Conservation (phyloP, 2,113 vertebrate species). For the Podilymbus podiceps region DNA sequence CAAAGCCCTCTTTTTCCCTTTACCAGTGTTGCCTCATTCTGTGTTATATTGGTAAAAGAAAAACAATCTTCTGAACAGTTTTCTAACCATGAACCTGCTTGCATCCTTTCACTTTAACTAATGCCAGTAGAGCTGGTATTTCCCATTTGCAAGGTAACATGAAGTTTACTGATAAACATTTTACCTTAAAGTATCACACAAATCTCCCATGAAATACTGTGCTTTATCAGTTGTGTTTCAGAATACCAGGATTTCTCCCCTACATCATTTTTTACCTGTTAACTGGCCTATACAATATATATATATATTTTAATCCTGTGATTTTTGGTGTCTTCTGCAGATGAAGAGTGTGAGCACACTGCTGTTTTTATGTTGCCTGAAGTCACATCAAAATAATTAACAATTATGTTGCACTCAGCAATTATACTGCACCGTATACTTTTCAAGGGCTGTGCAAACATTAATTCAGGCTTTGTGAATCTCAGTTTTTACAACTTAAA, state of each 20-base stretch:
- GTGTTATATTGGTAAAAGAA: not conserved
- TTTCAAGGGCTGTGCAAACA: not conserved
- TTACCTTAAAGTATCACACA: not conserved
- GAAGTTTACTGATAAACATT: not conserved
- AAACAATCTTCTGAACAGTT: not conserved
- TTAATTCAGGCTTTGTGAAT: not conserved
- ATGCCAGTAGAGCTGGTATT: not conserved
- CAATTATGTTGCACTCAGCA: not conserved
- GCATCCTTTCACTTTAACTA: not conserved
- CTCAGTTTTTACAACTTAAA: not conserved
- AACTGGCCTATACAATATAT: not conserved
- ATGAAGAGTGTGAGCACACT: not conserved
- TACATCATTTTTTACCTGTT: not conserved
- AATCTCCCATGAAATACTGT: not conserved
- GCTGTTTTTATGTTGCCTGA: not conserved
- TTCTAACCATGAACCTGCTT: not conserved
- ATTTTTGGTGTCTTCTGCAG: not conserved
- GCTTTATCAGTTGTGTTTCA: not conserved
- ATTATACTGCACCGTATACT: not conserved
- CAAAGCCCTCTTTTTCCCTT: not conserved
- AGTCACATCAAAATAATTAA: constrained; percentile 26
- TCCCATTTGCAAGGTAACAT: not conserved
- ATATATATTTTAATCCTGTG: not conserved
- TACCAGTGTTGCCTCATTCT: not conserved
- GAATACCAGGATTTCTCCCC: not conserved